Percentiles rank a stretch among this genome's conserved stretches.
Evolutionary conservation across 2,888 invertebrate genomes (phyloP).

Genomic region (Patella depressa): DNA sequence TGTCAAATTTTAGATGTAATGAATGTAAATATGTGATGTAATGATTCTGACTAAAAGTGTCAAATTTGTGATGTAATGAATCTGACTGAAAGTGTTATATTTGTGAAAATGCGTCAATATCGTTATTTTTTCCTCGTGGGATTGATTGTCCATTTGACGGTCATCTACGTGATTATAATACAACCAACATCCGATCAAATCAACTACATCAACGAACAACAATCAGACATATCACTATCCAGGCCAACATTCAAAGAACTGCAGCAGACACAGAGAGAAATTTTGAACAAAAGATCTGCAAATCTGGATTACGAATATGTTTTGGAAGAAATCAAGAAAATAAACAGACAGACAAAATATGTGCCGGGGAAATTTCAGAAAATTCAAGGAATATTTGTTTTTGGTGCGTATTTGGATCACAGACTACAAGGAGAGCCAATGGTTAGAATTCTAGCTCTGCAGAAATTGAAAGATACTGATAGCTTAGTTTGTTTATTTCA

Average conservation of each 20-base stretch:
- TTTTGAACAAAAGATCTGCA: not conserved
- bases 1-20: too few species aligned
- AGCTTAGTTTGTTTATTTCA: conserved; percentile 46
- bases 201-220: not conserved
- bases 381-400: conserved; percentile 41
- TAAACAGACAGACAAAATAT: not conserved
- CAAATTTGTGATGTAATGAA: too few species aligned
- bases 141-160: not conserved
- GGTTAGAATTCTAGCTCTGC: conserved; percentile 47
- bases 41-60: too few species aligned
- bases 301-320: not conserved
- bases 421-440: conserved; percentile 35
- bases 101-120: not conserved
- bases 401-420: conserved; percentile 55
- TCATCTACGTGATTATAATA: not conserved
- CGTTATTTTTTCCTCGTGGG: not conserved
- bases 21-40: too few species aligned
- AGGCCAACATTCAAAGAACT: not conserved
- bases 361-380: conserved; percentile 12
- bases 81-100: too few species aligned
- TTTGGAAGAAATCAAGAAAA: not conserved
- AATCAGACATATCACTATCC: not conserved
- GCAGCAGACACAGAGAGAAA: not conserved
- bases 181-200: not conserved
- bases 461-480: conserved; percentile 36